Percentiles rank a stretch among this genome's conserved stretches.
phyloP scores from a whole-genome alignment of 2,113 vertebrate species.

The Andinoacara biseriatus region DNA sequence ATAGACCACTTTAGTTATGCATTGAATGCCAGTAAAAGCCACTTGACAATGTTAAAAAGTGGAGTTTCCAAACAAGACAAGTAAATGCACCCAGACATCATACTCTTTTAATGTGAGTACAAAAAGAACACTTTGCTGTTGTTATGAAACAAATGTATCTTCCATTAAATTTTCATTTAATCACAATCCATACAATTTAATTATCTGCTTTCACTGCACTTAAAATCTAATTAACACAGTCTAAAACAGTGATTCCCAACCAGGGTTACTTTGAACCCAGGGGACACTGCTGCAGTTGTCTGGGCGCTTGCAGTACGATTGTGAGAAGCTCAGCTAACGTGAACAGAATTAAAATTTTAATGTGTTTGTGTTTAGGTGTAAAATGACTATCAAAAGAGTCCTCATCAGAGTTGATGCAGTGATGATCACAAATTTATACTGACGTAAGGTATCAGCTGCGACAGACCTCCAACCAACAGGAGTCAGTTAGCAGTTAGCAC shows the following conservation, averaged over 20 bases:
- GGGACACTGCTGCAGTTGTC: not conserved
- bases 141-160: slow-evolving; percentile 3
- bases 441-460: not conserved
- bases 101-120: not conserved
- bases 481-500: not conserved
- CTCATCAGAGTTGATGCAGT: not conserved
- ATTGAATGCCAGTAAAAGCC: slow-evolving; percentile 34
- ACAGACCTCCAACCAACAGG: not conserved
- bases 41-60: slow-evolving; percentile 6
- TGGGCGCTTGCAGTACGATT: not conserved
- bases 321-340: not conserved
- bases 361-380: not conserved
- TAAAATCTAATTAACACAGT: slow-evolving; percentile 4
- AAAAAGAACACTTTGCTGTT: slow-evolving; percentile 1
- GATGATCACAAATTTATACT: not conserved
- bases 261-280: not conserved
- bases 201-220: slow-evolving; percentile 6
- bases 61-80: slow-evolving; percentile 8
- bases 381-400: not conserved
- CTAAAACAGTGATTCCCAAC: not conserved
- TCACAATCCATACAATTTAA: not conserved
- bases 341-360: not conserved
- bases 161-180: not conserved
- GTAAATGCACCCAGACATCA: not conserved
- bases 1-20: slow-evolving; percentile 32